phyloP scores from a whole-genome alignment of 1,140 invertebrate genomes.

The Andricus grossulariae region DNA sequence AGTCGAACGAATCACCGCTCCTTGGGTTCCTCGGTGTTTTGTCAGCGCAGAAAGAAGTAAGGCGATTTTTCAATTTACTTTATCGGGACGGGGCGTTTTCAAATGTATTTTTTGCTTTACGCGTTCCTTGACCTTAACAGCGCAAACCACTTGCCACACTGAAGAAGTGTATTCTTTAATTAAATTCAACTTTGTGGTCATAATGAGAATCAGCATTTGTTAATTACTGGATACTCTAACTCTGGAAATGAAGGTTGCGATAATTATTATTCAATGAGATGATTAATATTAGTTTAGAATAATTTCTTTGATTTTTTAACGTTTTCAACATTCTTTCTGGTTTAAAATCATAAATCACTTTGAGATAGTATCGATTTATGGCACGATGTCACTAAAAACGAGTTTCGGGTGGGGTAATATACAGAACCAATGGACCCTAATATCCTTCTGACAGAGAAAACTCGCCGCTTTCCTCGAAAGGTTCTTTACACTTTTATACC shows the following conservation, averaged over 20 bases:
- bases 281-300: background rate
- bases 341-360: conserved; percentile 16
- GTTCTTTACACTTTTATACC: conserved; percentile 29
- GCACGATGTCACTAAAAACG: conserved; percentile 56
- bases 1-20: conserved; percentile 26
- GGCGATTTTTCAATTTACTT: conserved; percentile 31
- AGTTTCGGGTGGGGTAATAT: conserved; percentile 53
- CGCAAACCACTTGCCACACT: background rate
- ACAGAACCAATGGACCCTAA: conserved; percentile 45
- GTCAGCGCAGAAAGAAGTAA: background rate
- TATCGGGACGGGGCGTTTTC: conserved; percentile 22
- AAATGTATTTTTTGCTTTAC: conserved; percentile 12
- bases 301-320: background rate
- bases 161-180: conserved; percentile 16
- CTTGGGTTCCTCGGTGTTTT: background rate
- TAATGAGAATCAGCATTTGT: conserved; percentile 14
- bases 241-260: background rate
- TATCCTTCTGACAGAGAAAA: conserved; percentile 50
- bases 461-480: conserved; percentile 38
- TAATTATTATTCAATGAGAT: conserved; percentile 7
- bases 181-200: conserved; percentile 5
- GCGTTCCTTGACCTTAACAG: conserved; percentile 14
- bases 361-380: conserved; percentile 70
- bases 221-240: conserved; percentile 8
- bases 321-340: background rate